phyloP scores from a whole-genome alignment of 2,113 vertebrate species.

The Ramphastos sulfuratus region DNA sequence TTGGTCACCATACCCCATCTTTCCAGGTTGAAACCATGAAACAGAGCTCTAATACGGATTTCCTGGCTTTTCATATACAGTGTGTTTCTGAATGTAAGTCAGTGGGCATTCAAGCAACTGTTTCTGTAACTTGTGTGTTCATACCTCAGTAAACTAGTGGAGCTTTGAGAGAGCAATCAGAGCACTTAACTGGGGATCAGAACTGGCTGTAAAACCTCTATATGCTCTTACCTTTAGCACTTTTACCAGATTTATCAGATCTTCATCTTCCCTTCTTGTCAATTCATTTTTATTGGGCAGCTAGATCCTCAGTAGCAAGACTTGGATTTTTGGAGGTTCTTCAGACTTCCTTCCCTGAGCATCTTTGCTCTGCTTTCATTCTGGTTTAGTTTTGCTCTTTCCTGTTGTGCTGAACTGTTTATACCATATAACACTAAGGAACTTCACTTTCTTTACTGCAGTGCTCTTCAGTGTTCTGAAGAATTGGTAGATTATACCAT shows the following conservation, averaged over 20 bases:
- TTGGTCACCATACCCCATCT: too few species aligned
- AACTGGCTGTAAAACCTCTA: rapidly evolving
- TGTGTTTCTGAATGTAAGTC: not conserved
- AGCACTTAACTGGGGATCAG: not conserved
- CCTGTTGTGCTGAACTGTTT: not conserved
- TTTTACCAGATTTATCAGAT: not conserved
- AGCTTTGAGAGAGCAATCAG: not conserved
- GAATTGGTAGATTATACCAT: not conserved
- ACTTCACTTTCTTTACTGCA: not conserved
- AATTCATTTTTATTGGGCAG: not conserved
- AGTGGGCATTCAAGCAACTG: not conserved
- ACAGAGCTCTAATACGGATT: too few species aligned
- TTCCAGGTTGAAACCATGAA: too few species aligned
- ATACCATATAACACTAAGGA: not conserved
- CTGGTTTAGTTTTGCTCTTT: not conserved
- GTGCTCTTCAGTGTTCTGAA: not conserved
- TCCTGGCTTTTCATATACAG: too few species aligned
- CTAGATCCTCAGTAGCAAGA: not conserved
- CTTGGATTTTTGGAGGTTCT: not conserved
- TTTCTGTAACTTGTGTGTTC: not conserved
- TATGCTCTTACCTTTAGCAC: not conserved
- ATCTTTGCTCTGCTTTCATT: not conserved
- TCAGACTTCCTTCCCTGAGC: not conserved
- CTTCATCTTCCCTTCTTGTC: not conserved
- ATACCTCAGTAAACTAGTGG: not conserved